Evolutionary conservation across 2,113 vertebrate genomes (phyloP), one percentile per base, ranked within the genome.

Genomic region (Neolamprologus fasciatus): DNA sequence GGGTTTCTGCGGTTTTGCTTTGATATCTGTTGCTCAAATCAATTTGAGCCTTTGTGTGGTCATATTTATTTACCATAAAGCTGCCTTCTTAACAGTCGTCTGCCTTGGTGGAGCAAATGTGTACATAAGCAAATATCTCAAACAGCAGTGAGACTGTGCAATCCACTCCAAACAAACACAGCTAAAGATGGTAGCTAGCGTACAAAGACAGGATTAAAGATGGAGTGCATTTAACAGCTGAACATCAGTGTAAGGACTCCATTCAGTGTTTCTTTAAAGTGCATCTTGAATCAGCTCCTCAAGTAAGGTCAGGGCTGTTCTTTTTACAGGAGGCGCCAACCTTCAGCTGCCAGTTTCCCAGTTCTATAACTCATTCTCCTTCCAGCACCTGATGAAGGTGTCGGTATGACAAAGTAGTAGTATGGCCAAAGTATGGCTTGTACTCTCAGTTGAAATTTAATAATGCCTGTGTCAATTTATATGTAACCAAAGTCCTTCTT

Each of bases 1-100:
- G 31, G 78, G 26, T 84, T 82, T 81, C 80, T 66, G 63, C 21
- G 51, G 80, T 90, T 86, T 54, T 26, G 13, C 61, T 85, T 80
- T 47, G 19, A 86, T 79, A 89, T 89, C 84, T 86, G 79, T 58
- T 40, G 35, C 63, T 86, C 66, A n/a, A 82, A 93, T 92, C 85
- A 90, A 57, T 92, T 83, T 89, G 7, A 86, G 57, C 76, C 37
- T 11, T 86, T 89, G 80, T 86, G 66, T 84, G 82, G 50, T 82
- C 80, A 81, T 47, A 58, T 11, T 76, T 37, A 87, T 84, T 80
- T 55, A 19, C 37, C 53, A 63, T 82, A 79, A 81, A 73, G 37
- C 86, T 54, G 63, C 42, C 37, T 71, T 7, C 31, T 50, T 73
- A 53, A 35, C 50, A 63, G 82, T n/a, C 2, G 1, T 53, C 83